These are phyloP conservation scores for Chrysolina americana DNA, from an alignment of 2,888 invertebrate species.

Conservation along the genomic window DNA sequence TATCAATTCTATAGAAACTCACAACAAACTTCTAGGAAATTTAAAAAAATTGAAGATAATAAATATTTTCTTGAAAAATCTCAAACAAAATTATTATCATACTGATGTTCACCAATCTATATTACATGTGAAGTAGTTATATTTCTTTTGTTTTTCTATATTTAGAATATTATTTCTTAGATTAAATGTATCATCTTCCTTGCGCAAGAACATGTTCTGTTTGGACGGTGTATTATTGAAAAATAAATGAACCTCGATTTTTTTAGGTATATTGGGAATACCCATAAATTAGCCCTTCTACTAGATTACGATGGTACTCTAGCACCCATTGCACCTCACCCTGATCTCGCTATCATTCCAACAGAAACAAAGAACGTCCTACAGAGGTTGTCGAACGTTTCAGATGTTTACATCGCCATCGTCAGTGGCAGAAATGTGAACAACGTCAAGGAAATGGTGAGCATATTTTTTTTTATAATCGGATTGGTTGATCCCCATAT, in stretches of 20 bases:
- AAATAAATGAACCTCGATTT: neutral
- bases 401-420: slow-evolving; percentile 90
- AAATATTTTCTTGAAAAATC: no score
- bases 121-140: no score
- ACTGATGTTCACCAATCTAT: no score
- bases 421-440: slow-evolving; percentile 90
- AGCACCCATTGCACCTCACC: slow-evolving; percentile 91
- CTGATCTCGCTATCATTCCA: slow-evolving; percentile 89
- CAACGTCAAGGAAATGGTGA: slow-evolving; percentile 89
- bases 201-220: no score
- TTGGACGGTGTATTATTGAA: no score
- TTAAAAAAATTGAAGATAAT: no score
- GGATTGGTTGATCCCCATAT: neutral
- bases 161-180: no score
- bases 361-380: slow-evolving; percentile 88
- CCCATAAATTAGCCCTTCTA: slow-evolving; percentile 86
- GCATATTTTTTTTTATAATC: slow-evolving; percentile 42
- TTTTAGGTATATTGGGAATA: slow-evolving; percentile 85
- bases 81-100: no score
- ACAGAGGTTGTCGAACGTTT: slow-evolving; percentile 85
- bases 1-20: no score
- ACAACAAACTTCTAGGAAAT: no score
- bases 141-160: no score
- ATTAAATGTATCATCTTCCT: no score
- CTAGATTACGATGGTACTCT: slow-evolving; percentile 92